phyloP scores from a whole-genome alignment of 1,140 invertebrate species.

The Pseudomyrmex gracilis region DNA sequence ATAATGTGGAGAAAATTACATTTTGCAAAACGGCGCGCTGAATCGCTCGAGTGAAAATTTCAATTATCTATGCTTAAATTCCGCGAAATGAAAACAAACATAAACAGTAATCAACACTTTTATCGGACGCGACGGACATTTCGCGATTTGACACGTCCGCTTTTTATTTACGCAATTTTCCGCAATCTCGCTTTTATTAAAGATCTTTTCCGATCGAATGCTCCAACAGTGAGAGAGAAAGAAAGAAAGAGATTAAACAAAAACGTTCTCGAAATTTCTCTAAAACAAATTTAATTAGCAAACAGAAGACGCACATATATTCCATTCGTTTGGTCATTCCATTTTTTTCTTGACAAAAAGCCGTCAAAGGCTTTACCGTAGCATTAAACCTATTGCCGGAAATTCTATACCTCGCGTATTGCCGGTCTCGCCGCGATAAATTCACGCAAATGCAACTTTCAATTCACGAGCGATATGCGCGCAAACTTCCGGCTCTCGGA shows the following conservation, averaged over 20 bases:
- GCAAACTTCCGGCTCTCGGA: background rate
- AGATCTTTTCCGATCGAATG: background rate
- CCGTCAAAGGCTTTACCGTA: background rate
- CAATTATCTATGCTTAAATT: conserved; percentile 41
- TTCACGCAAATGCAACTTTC: background rate
- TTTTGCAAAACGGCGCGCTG: background rate
- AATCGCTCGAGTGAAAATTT: conserved; percentile 24
- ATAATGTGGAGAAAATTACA: conserved; percentile 19
- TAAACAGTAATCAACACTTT: background rate
- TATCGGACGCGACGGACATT: background rate
- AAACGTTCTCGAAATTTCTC: background rate
- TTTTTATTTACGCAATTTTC: background rate
- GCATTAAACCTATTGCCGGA: background rate
- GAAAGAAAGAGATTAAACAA: background rate
- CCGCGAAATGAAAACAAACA: conserved; percentile 38
- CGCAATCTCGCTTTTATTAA: conserved; percentile 1
- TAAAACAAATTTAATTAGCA: no score
- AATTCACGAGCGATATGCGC: background rate
- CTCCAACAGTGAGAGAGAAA: background rate
- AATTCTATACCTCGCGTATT: background rate
- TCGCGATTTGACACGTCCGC: conserved; percentile 2
- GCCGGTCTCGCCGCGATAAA: background rate
- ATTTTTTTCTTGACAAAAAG: background rate
- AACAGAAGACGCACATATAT: no score
- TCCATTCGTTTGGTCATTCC: no score